Conservation (phyloP, 2,113 vertebrate species). For the Stictonetta naevosa region DNA sequence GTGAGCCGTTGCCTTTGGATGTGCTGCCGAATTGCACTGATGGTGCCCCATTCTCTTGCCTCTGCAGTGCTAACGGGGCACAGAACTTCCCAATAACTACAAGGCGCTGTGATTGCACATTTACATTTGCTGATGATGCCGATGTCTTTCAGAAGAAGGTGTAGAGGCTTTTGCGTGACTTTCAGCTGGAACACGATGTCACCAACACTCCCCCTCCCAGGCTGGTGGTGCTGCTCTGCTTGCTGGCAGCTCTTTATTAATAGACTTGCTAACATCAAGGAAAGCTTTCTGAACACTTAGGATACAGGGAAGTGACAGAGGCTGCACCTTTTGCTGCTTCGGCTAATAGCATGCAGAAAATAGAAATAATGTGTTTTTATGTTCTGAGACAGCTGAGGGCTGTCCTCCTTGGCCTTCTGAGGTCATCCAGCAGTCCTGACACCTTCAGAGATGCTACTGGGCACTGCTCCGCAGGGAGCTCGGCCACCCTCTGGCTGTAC, state of each 20-base stretch:
- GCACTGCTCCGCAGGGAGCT: neutral
- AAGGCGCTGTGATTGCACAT: constrained; percentile 43
- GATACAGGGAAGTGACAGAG: neutral
- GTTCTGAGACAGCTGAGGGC: neutral
- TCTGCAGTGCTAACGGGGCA: neutral
- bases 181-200: constrained; percentile 60
- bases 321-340: constrained; percentile 31
- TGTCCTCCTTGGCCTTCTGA: neutral
- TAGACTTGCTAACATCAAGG: constrained; percentile 63
- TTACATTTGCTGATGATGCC: constrained; percentile 28
- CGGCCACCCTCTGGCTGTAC: accelerated
- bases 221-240: constrained; percentile 50
- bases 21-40: neutral
- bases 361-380: neutral
- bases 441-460: neutral
- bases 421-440: neutral
- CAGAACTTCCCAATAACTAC: neutral
- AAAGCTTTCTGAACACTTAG: constrained; percentile 44
- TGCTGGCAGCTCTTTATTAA: constrained; percentile 51
- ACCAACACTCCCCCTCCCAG: constrained; percentile 14
- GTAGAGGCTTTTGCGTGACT: constrained; percentile 39
- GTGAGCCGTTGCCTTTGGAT: neutral
- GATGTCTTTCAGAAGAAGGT: constrained; percentile 37
- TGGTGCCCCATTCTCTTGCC: neutral
- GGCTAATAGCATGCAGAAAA: neutral